Conservation (phyloP, 35 echinoderm and acorn worm species). For the Stichopus chloronotus region DNA sequence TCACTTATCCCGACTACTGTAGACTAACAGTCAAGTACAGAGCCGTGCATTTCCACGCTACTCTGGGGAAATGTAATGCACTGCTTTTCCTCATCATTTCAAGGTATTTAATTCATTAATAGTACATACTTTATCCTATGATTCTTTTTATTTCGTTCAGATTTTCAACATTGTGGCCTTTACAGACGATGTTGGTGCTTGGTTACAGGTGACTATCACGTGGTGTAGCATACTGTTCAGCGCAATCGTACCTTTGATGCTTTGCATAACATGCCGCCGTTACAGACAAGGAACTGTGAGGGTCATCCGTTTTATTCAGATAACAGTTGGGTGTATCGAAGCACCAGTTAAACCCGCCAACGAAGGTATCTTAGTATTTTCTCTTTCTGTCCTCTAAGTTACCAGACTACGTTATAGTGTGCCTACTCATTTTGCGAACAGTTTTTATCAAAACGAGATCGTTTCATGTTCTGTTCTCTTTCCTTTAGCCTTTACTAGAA, state of each 20-base stretch:
- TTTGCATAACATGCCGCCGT: conserved; percentile 58
- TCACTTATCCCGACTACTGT: no score
- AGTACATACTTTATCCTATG: not conserved
- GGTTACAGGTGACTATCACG: conserved; percentile 70
- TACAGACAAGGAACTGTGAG: conserved; percentile 52
- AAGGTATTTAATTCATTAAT: no score
- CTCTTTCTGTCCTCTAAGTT: not conserved
- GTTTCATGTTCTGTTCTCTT: no score
- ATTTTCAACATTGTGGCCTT: conserved; percentile 77
- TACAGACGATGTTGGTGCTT: not conserved
- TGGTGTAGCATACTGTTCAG: conserved; percentile 60
- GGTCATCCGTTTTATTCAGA: conserved; percentile 10
- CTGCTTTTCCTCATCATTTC: no score
- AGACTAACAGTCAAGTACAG: no score
- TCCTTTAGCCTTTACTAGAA: no score
- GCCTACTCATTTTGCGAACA: no score
- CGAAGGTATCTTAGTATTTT: not conserved
- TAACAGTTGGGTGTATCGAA: conserved; percentile 56
- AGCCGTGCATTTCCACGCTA: no score
- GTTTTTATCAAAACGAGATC: no score
- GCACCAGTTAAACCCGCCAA: not conserved
- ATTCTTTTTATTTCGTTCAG: conserved; percentile 19
- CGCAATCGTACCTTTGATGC: conserved; percentile 59
- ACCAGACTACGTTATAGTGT: no score
- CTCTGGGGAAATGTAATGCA: no score